Evolutionary conservation across 1,140 invertebrate genomes (phyloP).

Genomic region (Magallana angulata): DNA sequence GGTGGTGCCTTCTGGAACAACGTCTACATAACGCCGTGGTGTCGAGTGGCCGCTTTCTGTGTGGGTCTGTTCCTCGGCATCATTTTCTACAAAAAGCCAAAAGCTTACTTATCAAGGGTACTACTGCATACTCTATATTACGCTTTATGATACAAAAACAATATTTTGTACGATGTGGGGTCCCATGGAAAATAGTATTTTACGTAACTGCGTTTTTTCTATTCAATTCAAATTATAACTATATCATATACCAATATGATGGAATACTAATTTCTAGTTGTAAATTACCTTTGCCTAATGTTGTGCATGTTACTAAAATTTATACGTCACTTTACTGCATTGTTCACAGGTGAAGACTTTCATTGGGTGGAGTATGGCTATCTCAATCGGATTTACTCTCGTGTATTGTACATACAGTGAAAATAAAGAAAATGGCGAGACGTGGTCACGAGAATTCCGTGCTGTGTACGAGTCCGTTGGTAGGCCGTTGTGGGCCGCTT

Average conservation of each 20-base stretch:
- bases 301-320: too few relatives aligned
- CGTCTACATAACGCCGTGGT: conserved; percentile 88
- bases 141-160: too few relatives aligned
- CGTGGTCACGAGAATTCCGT: conserved; percentile 58
- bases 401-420: conserved; percentile 67
- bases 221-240: too few relatives aligned
- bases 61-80: conserved; percentile 81
- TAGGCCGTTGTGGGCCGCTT: conserved; percentile 76
- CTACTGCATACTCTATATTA: too few relatives aligned
- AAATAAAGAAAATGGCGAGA: conserved; percentile 58
- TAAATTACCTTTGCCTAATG: too few relatives aligned
- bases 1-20: conserved; percentile 80
- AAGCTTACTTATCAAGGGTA: conserved; percentile 60
- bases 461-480: conserved; percentile 65
- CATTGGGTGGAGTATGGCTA: conserved; percentile 66
- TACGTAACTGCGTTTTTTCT: too few relatives aligned
- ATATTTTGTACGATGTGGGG: too few relatives aligned
- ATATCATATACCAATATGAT: too few relatives aligned
- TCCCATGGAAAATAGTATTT: too few relatives aligned
- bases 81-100: conserved; percentile 70
- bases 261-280: too few relatives aligned
- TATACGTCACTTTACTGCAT: not conserved
- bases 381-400: conserved; percentile 59
- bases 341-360: conserved; percentile 57
- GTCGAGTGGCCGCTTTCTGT: conserved; percentile 81